These are phyloP conservation scores for Pomatostomus ruficeps DNA, from an alignment of 2,113 vertebrate genomes.

Conservation along the genomic window DNA sequence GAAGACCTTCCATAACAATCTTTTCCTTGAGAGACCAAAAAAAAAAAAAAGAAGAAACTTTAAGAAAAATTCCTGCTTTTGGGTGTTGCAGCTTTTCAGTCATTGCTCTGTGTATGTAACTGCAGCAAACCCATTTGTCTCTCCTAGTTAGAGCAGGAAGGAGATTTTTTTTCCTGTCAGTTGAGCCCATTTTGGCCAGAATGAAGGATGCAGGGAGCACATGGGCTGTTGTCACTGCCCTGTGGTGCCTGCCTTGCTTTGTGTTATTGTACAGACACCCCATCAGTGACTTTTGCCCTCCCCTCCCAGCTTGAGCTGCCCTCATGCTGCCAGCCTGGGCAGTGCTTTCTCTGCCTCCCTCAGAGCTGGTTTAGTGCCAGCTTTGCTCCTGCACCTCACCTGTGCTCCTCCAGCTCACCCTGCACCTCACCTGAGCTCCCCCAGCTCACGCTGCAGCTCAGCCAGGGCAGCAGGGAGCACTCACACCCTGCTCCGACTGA, in stretches of 20 bases:
- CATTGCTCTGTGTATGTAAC: neutral
- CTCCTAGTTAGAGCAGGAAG: neutral
- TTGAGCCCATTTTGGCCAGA: neutral
- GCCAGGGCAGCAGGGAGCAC: neutral
- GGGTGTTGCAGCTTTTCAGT: neutral
- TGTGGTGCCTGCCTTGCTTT: neutral
- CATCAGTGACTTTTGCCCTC: neutral
- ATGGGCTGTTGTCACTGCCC: neutral
- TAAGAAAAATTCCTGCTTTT: accelerated
- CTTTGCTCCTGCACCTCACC: neutral
- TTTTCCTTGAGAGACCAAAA: neutral
- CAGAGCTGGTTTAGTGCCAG: neutral
- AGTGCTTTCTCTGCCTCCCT: neutral
- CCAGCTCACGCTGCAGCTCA: neutral
- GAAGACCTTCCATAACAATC: neutral
- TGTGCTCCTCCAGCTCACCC: no score
- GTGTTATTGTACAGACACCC: neutral
- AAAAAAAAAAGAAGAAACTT: accelerated
- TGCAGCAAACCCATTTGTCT: neutral
- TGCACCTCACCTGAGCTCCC: neutral
- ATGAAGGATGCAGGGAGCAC: neutral
- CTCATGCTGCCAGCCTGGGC: neutral
- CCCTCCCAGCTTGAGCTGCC: neutral
- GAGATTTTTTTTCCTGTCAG: neutral
- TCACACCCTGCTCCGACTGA: neutral